Base-by-base conservation (phyloP, 1,140 invertebrate species). In the Hyphantria cunea region DNA sequence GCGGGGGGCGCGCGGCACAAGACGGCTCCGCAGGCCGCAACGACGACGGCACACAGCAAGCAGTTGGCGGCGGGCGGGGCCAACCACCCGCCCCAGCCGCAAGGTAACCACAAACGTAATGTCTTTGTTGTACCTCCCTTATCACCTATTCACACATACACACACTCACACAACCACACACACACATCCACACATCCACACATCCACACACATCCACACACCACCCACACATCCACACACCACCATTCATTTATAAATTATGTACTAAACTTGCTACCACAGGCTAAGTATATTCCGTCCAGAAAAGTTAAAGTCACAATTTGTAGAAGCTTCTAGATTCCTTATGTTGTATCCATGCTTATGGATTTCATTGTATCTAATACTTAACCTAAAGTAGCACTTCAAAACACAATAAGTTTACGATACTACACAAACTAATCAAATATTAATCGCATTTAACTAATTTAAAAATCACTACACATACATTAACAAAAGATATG, bases 1-100 rank as follows among this genome's bases (percentile, higher is more conserved):
- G 73, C 67, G 64, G 70, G 63, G 66, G 74, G 62, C 68, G 81
- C 73, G 70, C 76, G 76, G 67, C 84, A 82, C 62, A 74, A 72
- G 77, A 80, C 76, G 78, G 72, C 73, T 64, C 80, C 74, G 62
- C 81, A 79, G 81, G 72, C 90, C 90, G 81, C 91, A 90, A 93
- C 93, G 89, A 96, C 96, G 93, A 95, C 96, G 92, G 94, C 95
- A 75, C 95, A 95, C 91, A 95, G 94, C 91, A 95, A 96, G 89
- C 91, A 92, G 88, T 86, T 91, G 83, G 92, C 86, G 91, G 92
- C 91, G 91, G 93, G 80, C 91, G 93, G 86, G 92, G 92, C 89
- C 93, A 94, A 92, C 93, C 90, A 91, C 88, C 89, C 90, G 89
- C 93, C 82, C 94, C 92, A 93, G 92, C 93, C 93, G 92, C 92